Evolutionary conservation across 2,888 invertebrate species (phyloP).

Genomic region (Nasonovia ribisnigri): DNA sequence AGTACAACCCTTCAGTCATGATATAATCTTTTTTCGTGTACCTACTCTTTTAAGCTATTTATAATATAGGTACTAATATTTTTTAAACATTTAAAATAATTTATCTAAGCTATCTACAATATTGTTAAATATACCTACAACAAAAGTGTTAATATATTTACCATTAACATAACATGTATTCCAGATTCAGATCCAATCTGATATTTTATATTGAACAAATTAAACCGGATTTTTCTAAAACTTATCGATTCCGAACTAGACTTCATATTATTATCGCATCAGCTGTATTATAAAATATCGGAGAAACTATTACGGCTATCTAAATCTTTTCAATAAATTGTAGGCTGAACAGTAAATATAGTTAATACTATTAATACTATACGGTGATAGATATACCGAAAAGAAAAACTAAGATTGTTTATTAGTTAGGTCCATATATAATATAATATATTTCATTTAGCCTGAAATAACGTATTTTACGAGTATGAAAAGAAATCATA

Average conservation of each 20-base stretch:
- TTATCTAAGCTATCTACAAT: conserved; percentile 5
- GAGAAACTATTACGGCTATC: not conserved
- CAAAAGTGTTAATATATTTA: conserved; percentile 25
- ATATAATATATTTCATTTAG: not conserved
- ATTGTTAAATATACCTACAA: not conserved
- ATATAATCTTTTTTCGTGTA: not conserved
- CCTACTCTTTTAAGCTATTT: not conserved
- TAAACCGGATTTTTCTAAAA: conserved; percentile 36
- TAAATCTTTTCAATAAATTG: not conserved
- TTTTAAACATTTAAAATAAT: conserved; percentile 3
- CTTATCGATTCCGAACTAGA: not conserved
- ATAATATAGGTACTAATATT: not conserved
- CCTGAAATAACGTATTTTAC: not conserved
- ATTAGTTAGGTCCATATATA: not conserved
- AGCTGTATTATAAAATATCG: not conserved
- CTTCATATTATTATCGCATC: not conserved
- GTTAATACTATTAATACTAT: not conserved
- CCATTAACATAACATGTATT: conserved; percentile 12
- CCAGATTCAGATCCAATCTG: conserved; percentile 8
- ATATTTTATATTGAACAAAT: conserved; percentile 1
- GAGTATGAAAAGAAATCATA: not conserved
- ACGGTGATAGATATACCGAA: not conserved
- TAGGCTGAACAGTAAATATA: not conserved
- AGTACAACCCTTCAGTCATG: not conserved
- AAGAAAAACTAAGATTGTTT: not conserved